A percentile compares a stretch with the other conserved stretches of the same genome.
phyloP scores from a whole-genome alignment of 2,888 invertebrate genomes.

The Aporophyla nigra region DNA sequence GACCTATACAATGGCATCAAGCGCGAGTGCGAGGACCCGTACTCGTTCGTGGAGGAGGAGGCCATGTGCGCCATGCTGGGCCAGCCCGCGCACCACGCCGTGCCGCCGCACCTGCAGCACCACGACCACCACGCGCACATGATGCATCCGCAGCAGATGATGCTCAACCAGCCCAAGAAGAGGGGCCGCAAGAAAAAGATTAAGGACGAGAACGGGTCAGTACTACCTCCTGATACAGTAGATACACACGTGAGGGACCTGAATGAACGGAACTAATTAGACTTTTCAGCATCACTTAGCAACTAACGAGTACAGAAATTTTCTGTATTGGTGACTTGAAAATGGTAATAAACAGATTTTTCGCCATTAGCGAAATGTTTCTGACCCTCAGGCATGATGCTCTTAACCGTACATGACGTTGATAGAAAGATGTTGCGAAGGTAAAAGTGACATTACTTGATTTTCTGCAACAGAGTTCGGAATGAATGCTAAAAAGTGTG shows the following conservation, averaged over 20 bases:
- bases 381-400: neutral
- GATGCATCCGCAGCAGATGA: conserved; percentile 86
- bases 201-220: conserved; percentile 92
- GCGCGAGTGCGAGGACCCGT: conserved; percentile 94
- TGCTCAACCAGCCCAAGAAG: conserved; percentile 93
- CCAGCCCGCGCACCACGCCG: conserved; percentile 75
- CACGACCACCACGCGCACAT: conserved; percentile 80
- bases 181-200: conserved; percentile 97
- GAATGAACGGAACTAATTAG: neutral
- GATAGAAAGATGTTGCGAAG: neutral
- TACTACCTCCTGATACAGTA: conserved; percentile 45
- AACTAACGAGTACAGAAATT: neutral
- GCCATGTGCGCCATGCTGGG: conserved; percentile 91
- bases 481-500: conserved; percentile 4
- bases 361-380: neutral
- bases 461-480: neutral
- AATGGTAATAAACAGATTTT: neutral
- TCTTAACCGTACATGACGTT: neutral
- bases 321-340: neutral
- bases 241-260: neutral
- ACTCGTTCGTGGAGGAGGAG: conserved; percentile 96
- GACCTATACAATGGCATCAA: conserved; percentile 88
- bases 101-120: conserved; percentile 83
- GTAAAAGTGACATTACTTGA: neutral
- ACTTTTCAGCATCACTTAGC: conserved; percentile 8